A percentile compares a stretch with the other conserved stretches of the same genome.
Conservation (phyloP, 2,113 vertebrate species). For the Coptodon rendalli region DNA sequence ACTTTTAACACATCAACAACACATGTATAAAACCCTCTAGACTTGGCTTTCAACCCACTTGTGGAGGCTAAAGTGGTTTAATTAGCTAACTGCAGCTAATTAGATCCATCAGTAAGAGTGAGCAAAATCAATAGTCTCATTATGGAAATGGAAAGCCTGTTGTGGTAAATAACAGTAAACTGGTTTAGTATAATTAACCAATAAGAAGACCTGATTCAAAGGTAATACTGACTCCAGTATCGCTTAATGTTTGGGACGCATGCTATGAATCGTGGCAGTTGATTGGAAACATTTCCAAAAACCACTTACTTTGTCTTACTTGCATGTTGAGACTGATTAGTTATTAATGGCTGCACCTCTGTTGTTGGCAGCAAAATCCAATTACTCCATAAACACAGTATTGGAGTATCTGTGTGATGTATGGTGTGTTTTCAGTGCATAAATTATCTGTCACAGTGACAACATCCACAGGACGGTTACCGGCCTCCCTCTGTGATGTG, state of each 20-base stretch:
- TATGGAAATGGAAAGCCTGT: background rate
- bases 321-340: background rate
- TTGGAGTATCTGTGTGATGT: background rate
- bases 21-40: background rate
- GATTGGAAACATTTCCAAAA: background rate
- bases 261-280: background rate
- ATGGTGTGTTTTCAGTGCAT: background rate
- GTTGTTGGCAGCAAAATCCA: background rate
- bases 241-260: background rate
- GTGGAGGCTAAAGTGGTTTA: background rate
- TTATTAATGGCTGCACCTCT: background rate
- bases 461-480: background rate
- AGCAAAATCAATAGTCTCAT: background rate
- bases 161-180: background rate
- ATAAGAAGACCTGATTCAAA: background rate
- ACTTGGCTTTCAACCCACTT: background rate
- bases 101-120: background rate
- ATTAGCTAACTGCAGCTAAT: background rate
- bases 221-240: background rate
- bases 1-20: background rate
- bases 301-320: background rate
- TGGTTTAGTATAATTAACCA: background rate
- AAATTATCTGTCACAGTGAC: background rate
- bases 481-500: background rate
- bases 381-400: background rate